Conservation (phyloP, 2,113 vertebrate genomes). For the Urocynchramus pylzowi region DNA sequence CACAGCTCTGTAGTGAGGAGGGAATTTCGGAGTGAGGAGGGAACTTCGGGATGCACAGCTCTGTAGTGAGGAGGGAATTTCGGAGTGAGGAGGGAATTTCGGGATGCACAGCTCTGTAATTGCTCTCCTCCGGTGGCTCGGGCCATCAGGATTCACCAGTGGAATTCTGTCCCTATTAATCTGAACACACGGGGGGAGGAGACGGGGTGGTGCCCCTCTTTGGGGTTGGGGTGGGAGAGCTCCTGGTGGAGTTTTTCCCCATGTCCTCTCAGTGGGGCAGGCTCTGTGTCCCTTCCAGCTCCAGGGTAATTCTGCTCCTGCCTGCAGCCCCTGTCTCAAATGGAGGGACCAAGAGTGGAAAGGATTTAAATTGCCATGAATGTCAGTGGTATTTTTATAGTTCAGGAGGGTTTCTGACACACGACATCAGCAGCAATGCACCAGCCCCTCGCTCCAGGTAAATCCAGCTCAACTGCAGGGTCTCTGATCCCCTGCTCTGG, state of each 20-base stretch:
- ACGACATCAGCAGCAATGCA: accelerated
- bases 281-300: neutral
- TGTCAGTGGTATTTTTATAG: neutral
- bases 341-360: neutral
- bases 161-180: neutral
- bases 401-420: neutral
- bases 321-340: neutral
- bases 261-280: accelerated
- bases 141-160: neutral
- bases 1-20: neutral
- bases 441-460: neutral
- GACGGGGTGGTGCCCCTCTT: neutral
- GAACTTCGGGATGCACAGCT: neutral
- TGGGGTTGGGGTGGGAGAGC: neutral
- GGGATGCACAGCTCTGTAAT: neutral
- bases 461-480: accelerated
- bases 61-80: neutral
- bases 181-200: neutral
- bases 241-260: accelerated
- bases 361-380: neutral
- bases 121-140: neutral
- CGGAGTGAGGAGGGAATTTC: neutral
- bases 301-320: neutral
- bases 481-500: neutral
- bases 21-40: no score